Evolutionary conservation across 1,140 invertebrate genomes (phyloP).

Genomic region (Oncopeltus fasciatus): DNA sequence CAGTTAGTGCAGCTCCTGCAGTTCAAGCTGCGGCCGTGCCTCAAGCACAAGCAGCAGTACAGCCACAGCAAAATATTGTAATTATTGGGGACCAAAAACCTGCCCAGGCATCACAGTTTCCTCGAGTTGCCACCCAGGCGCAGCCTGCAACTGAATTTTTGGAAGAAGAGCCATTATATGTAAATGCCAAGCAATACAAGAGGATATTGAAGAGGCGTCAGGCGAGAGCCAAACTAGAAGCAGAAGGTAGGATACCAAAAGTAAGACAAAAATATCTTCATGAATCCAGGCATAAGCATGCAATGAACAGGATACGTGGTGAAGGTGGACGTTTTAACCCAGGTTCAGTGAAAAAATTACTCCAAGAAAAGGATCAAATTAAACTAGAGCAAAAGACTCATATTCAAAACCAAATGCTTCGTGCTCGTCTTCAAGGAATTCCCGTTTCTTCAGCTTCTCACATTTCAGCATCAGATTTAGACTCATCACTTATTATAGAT

Average conservation of each 20-base stretch:
- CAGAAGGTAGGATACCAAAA: slow-evolving; percentile 89
- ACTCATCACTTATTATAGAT: slow-evolving; percentile 3
- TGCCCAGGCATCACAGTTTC: slow-evolving; percentile 33
- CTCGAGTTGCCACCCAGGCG: slow-evolving; percentile 43
- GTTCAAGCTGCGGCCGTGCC: slow-evolving; percentile 35
- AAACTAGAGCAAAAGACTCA: neutral
- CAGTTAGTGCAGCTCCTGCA: slow-evolving; percentile 29
- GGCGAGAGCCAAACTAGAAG: slow-evolving; percentile 79
- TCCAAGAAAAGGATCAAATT: slow-evolving; percentile 2
- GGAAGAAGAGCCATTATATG: slow-evolving; percentile 89
- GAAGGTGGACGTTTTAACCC: slow-evolving; percentile 93
- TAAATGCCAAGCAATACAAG: slow-evolving; percentile 97
- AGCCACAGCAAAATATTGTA: slow-evolving; percentile 42
- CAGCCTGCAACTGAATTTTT: slow-evolving; percentile 53
- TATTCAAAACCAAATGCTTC: neutral
- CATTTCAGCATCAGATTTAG: neutral
- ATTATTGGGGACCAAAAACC: slow-evolving; percentile 32
- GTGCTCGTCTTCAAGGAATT: neutral
- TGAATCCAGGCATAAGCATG: slow-evolving; percentile 92
- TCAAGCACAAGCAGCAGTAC: slow-evolving; percentile 26
- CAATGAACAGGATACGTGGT: slow-evolving; percentile 91
- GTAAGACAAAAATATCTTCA: slow-evolving; percentile 98
- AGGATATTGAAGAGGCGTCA: slow-evolving; percentile 79
- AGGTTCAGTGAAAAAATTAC: slow-evolving; percentile 47
- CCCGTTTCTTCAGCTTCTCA: neutral